phyloP scores from a whole-genome alignment of 2,113 vertebrate species.

The Callospermophilus lateralis region DNA sequence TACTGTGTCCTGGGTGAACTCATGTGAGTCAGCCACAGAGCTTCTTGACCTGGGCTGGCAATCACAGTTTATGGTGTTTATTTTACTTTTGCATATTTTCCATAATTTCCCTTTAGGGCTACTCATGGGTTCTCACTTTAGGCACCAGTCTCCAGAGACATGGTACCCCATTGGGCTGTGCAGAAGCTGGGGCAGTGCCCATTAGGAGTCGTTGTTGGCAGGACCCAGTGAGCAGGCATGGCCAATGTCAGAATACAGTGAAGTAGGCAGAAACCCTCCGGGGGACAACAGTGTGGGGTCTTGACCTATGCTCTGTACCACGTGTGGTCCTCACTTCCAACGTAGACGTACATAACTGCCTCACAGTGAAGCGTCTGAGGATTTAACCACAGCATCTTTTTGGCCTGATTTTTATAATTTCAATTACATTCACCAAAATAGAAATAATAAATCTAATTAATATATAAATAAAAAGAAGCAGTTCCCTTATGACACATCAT shows the following conservation, averaged over 20 bases:
- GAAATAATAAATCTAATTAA: neutral
- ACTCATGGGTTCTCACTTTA: neutral
- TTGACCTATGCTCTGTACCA: neutral
- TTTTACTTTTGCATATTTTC: neutral
- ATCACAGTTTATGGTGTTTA: neutral
- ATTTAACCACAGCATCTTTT: neutral
- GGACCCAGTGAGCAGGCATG: neutral
- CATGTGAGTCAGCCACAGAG: neutral
- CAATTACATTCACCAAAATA: neutral
- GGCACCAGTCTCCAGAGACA: too few relatives aligned
- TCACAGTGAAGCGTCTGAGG: neutral
- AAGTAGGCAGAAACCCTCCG: neutral
- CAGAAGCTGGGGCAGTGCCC: neutral
- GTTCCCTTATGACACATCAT: neutral
- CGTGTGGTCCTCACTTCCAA: neutral
- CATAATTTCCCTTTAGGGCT: neutral
- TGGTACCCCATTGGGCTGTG: neutral
- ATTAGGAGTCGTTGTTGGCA: neutral
- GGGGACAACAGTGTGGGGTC: neutral
- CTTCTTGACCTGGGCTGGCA: neutral
- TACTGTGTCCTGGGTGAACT: neutral
- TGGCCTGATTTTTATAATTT: neutral
- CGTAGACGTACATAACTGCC: neutral
- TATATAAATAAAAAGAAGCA: neutral
- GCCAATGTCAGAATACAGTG: neutral